A percentile compares a stretch with the other conserved stretches of the same genome.
Conservation (phyloP, 1,140 invertebrate species). For the Drosophila arizonae region DNA sequence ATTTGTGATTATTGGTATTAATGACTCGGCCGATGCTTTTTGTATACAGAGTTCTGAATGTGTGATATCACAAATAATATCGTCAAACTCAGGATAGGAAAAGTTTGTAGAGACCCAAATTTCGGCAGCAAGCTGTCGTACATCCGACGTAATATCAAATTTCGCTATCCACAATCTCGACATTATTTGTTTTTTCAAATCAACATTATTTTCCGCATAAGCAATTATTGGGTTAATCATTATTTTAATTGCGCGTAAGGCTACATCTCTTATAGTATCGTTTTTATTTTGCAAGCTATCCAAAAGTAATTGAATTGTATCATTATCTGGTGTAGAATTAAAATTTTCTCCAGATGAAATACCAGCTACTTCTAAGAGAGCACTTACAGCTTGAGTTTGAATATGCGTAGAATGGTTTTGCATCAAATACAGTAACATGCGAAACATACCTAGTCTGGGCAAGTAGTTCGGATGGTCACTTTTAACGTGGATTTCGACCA, state of each 20-base stretch:
- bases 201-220: constrained; percentile 85
- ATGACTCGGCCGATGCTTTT: constrained; percentile 89
- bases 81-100: constrained; percentile 84
- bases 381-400: constrained; percentile 89
- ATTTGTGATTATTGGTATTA: constrained; percentile 87
- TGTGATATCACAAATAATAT: constrained; percentile 89
- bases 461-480: constrained; percentile 89
- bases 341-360: constrained; percentile 87
- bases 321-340: constrained; percentile 85
- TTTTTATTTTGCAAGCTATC: constrained; percentile 87
- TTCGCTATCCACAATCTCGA: constrained; percentile 90
- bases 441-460: constrained; percentile 91
- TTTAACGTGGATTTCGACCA: constrained; percentile 89
- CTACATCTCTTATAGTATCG: constrained; percentile 90
- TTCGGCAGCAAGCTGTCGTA: constrained; percentile 86
- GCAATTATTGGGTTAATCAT: constrained; percentile 87
- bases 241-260: constrained; percentile 88
- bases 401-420: constrained; percentile 87
- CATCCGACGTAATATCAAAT: constrained; percentile 89
- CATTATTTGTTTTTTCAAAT: constrained; percentile 85
- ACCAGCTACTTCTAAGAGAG: constrained; percentile 89
- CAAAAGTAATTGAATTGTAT: constrained; percentile 92
- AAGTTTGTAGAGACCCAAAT: constrained; percentile 88
- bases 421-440: constrained; percentile 91
- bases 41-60: constrained; percentile 92